Evolutionary conservation across 2,113 vertebrate species (phyloP), one percentile per base, ranked within the genome.

Genomic region (Macquaria ambigua): DNA sequence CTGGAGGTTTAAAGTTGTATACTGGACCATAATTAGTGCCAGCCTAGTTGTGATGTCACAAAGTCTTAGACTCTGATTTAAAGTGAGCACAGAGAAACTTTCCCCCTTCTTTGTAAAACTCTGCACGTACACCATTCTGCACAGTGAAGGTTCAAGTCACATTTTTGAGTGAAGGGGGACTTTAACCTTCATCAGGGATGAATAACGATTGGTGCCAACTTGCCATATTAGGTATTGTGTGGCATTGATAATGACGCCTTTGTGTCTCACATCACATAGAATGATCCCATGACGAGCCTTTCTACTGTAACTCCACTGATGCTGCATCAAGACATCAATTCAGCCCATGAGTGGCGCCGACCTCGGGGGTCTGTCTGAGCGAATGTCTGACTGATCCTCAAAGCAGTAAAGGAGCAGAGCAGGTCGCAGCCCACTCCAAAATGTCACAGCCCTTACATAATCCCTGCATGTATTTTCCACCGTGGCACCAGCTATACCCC

Each of bases 381-480:
- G 18, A 87, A 78, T 3, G 81, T 89, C 83, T 86, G 73, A 82
- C 62, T 77, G 85, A 87, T 89, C 82, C 84, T 92, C 83, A 87
- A 91, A 91, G 87, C 75, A 1, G 48, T 62, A 6, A 79, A 86
- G 77, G 84, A 91, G 76, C 74, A 72, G 82, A 70, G 81, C 85
- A 68, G 91, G 86, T 88, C 89, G 85, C 76, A 39, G 81, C 71
- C 82, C 79, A 72, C 82, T 82, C 48, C 76, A 64, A 93, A 95
- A 96, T 94, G 92, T 94, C 94, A 94, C 37, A 1, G 74, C 66
- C 52, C 76, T 94, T 87, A 90, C 88, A 92, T 90, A 93, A 95
- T 72, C 81, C 53, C 48, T 74, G 63, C 62, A 53, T 79, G 64
- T 48, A 69, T 84, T 88, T 85, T 89, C 82, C 76, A 63, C 77